These are phyloP conservation scores for Odocoileus virginianus DNA, from an alignment of 2,113 vertebrate species.

Conservation along the genomic window DNA sequence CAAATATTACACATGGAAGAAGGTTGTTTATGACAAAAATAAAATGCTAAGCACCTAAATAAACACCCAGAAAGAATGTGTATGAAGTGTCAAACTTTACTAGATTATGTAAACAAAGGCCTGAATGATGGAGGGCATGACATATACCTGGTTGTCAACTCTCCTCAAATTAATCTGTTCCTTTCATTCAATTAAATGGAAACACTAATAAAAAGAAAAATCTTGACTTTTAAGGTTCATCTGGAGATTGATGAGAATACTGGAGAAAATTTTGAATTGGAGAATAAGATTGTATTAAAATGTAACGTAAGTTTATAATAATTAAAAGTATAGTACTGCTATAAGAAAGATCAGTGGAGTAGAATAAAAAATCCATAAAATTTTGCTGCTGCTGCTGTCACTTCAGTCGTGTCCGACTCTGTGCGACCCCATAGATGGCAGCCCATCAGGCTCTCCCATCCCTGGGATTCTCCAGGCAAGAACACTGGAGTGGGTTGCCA, in stretches of 20 bases:
- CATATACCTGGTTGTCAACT: rapidly evolving
- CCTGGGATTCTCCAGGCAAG: too few species aligned
- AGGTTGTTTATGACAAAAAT: not conserved
- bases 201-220: not conserved
- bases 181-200: not conserved
- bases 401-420: too few species aligned
- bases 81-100: not conserved
- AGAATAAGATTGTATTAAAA: not conserved
- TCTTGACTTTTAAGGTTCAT: not conserved
- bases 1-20: not conserved
- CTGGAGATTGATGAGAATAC: not conserved
- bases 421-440: too few species aligned
- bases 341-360: not conserved
- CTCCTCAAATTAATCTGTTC: not conserved
- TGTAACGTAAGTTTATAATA: not conserved
- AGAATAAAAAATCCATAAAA: not conserved
- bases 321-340: not conserved
- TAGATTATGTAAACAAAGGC: not conserved
- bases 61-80: not conserved
- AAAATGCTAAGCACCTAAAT: not conserved
- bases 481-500: too few species aligned
- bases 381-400: too few species aligned
- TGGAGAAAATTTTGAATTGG: not conserved
- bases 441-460: too few species aligned
- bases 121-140: not conserved